phyloP scores from a whole-genome alignment of 2,797 vertebrate genomes.

The Heliangelus exortis region DNA sequence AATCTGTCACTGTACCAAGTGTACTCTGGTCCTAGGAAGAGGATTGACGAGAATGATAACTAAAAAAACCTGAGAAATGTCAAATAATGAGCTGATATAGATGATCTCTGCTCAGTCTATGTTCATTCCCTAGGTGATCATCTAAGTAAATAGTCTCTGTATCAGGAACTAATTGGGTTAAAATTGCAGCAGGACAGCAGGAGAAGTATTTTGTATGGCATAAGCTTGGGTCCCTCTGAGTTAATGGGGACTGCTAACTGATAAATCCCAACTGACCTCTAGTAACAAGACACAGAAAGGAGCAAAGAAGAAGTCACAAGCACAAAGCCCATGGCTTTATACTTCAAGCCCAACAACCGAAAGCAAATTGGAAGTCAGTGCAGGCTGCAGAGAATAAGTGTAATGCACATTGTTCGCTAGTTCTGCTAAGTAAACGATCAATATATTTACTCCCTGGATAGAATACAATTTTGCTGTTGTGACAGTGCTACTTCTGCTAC shows the following conservation, averaged over 20 bases:
- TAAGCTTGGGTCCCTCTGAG: not conserved
- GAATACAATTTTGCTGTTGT: slow-evolving; percentile 46
- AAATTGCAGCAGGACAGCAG: not conserved
- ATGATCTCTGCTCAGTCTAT: not conserved
- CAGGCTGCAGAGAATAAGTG: not conserved
- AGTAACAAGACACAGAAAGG: not conserved
- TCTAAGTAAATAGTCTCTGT: not conserved
- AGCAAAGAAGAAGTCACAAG: not conserved
- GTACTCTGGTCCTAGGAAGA: not conserved
- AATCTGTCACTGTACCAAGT: not conserved
- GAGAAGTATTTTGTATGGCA: not conserved
- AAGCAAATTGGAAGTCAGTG: slow-evolving; percentile 35
- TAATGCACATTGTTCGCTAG: not conserved
- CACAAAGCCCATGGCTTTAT: not conserved
- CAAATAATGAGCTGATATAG: not conserved
- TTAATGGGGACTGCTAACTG: not conserved
- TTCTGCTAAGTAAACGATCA: slow-evolving; percentile 60
- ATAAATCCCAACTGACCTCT: not conserved
- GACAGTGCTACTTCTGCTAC: slow-evolving; percentile 11
- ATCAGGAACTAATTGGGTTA: not conserved
- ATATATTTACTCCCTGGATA: slow-evolving; percentile 56
- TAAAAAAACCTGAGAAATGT: not conserved
- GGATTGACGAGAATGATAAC: not conserved
- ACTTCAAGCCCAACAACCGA: not conserved
- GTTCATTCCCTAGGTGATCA: not conserved